These are phyloP conservation scores for Typhlichthys eigenmanni DNA, from an alignment of 2,797 vertebrate species.

Conservation along the genomic window DNA sequence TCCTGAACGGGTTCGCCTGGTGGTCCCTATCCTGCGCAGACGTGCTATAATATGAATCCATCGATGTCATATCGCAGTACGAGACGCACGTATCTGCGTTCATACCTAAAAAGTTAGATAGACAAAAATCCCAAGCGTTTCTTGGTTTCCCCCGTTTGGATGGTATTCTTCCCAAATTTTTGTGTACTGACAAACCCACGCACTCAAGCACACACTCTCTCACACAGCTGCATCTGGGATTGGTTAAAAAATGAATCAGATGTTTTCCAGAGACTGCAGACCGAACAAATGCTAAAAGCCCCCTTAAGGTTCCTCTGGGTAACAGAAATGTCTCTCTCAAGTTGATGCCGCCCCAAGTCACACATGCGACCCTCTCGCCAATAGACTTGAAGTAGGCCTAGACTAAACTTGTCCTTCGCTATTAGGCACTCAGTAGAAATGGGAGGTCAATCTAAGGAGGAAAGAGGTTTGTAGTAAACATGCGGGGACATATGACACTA, in stretches of 20 bases:
- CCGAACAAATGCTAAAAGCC: slow-evolving; percentile 85
- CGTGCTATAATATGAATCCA: slow-evolving; percentile 95
- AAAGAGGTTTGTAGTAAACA: slow-evolving; percentile 67
- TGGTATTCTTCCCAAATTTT: slow-evolving; percentile 59
- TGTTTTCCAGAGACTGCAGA: slow-evolving; percentile 85
- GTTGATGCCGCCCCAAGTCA: slow-evolving; percentile 65
- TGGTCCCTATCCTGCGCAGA: slow-evolving; percentile 86
- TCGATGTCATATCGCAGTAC: slow-evolving; percentile 93
- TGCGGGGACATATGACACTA: slow-evolving; percentile 75
- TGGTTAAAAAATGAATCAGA: slow-evolving; percentile 89
- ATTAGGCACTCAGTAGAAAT: slow-evolving; percentile 76
- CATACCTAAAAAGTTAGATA: slow-evolving; percentile 82
- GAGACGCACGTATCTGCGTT: slow-evolving; percentile 95
- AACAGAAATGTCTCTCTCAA: slow-evolving; percentile 75
- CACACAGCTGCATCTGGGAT: slow-evolving; percentile 81
- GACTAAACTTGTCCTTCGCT: slow-evolving; percentile 64
- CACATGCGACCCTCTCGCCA: slow-evolving; percentile 48
- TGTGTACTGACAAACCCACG: slow-evolving; percentile 60
- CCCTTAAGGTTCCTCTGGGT: slow-evolving; percentile 82
- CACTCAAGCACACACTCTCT: slow-evolving; percentile 62
- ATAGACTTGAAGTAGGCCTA: slow-evolving; percentile 50
- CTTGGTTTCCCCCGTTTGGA: slow-evolving; percentile 54
- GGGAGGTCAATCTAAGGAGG: slow-evolving; percentile 68
- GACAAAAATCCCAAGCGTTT: slow-evolving; percentile 58
- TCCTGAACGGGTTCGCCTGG: slow-evolving; percentile 86